Evolutionary conservation across 2,113 vertebrate genomes (phyloP).

Genomic region (Callocephalon fimbriatum): DNA sequence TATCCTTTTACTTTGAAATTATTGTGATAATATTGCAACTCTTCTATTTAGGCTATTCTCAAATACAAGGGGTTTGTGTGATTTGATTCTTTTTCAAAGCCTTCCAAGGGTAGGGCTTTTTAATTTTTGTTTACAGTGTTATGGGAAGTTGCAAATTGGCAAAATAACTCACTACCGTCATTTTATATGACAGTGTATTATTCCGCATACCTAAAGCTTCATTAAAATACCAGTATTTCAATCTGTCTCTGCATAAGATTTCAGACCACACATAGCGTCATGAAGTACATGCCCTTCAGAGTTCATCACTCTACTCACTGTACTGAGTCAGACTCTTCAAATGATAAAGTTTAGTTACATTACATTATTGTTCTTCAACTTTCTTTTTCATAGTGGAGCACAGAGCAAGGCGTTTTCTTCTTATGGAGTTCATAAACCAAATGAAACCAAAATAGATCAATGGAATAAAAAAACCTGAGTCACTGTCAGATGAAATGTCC

Average conservation of each 20-base stretch:
- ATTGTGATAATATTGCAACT: conserved; percentile 74
- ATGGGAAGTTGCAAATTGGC: conserved; percentile 58
- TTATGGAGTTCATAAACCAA: background rate
- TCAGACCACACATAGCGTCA: conserved; percentile 39
- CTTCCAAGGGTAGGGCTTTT: conserved; percentile 50
- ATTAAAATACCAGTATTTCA: conserved; percentile 49
- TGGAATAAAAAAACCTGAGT: background rate
- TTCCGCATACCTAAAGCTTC: conserved; percentile 65
- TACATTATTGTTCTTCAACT: background rate
- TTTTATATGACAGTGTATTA: conserved; percentile 41
- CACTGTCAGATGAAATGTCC: background rate
- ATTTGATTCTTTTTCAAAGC: conserved; percentile 50
- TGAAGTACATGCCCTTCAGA: conserved; percentile 33
- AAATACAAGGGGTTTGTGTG: conserved; percentile 38
- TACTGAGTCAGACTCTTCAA: background rate
- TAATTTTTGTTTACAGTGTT: conserved; percentile 71
- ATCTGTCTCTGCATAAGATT: conserved; percentile 44
- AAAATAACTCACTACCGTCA: conserved; percentile 54
- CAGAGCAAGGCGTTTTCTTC: background rate
- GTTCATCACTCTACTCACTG: background rate
- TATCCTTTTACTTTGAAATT: conserved; percentile 78
- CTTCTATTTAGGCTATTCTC: conserved; percentile 71
- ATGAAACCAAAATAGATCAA: background rate
- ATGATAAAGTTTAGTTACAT: background rate
- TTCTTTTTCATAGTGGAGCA: background rate